Evolutionary conservation across 2,797 vertebrate genomes (phyloP), one percentile per base, ranked within the genome.

Genomic region (Glyptemys insculpta): DNA sequence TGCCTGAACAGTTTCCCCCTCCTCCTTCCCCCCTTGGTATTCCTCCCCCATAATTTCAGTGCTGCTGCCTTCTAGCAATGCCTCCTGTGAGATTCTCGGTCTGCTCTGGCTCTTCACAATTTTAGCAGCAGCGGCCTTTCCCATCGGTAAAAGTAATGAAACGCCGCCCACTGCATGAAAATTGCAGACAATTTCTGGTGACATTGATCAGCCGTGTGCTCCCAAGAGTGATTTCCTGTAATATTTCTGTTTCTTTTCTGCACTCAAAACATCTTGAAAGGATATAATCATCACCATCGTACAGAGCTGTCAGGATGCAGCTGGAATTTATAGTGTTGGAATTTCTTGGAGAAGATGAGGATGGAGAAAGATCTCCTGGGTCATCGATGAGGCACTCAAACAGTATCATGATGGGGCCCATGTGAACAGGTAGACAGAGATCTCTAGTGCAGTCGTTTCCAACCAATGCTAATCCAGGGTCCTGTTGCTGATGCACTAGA

Each of bases 81-180:
- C n/a, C 7, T 16, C 56, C 79, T 79, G 8, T 1, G 3, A 89
- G 52, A 19, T 1, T 79, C 50, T 85, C 2, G 0, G 19, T 83
- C 62, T 53, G 18, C 8, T 44, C 12, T 52, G 88, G 0, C 6
- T 4, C 31, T 31, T 25, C 0, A 0, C 5, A 0, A 6, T 25
- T 0, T 0, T 21, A 56, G 68, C 2, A 94, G 5, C 49, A 1
- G 0, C 31, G 47, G 31, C 7, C 80, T 47, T 9, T 81, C 10
- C 53, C 0, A 0, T 10, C 1, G 0, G 57, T 80, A 68, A 78
- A 89, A 91, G 57, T 10, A 34, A 49, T 44, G 50, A 91, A 52
- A n/a, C 23, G 10, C 12, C 1, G 0, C 47, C 65, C 5, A 65
- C 0, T 1, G 23, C 50, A 47, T 0, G 1, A 84, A 47, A 0